Percentiles rank a stretch among this genome's conserved stretches.
phyloP scores from a whole-genome alignment of 2,113 vertebrate species.

The human (Homo sapiens) region DNA sequence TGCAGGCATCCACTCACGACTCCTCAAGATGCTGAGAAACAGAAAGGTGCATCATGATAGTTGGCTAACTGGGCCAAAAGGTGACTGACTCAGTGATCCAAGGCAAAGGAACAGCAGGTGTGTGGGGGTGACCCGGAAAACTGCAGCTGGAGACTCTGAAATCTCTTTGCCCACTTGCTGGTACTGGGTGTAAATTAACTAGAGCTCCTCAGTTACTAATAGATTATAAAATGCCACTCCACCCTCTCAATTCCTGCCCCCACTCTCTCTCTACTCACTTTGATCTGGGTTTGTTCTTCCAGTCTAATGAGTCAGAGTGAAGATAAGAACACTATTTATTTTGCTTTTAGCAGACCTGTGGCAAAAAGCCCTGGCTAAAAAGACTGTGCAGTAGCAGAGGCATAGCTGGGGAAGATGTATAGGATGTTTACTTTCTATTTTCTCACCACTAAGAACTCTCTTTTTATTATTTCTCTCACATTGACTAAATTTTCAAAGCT shows the following conservation, averaged over 20 bases:
- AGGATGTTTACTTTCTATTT: not conserved
- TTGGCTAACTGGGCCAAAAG: not conserved
- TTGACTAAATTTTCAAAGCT: not conserved
- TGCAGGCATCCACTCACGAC: accelerated
- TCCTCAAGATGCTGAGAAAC: accelerated
- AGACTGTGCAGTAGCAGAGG: not conserved
- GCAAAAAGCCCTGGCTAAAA: not conserved
- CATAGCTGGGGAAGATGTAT: not conserved
- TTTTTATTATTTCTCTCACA: not conserved
- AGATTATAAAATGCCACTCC: not conserved
- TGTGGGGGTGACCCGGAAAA: too few relatives aligned
- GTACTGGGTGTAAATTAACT: not conserved
- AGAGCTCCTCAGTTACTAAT: not conserved
- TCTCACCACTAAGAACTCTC: not conserved
- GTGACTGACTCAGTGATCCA: not conserved
- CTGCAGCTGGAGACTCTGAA: not conserved
- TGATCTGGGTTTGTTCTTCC: not conserved
- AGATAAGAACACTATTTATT: not conserved
- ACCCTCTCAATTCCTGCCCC: not conserved
- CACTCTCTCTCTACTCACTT: accelerated
- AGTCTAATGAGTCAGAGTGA: not conserved
- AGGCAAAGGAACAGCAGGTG: too few relatives aligned
- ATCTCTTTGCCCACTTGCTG: not conserved
- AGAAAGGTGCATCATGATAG: accelerated
- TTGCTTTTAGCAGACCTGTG: not conserved